Base-by-base conservation (phyloP, 2,113 vertebrate species). In the Nipponia nippon region DNA sequence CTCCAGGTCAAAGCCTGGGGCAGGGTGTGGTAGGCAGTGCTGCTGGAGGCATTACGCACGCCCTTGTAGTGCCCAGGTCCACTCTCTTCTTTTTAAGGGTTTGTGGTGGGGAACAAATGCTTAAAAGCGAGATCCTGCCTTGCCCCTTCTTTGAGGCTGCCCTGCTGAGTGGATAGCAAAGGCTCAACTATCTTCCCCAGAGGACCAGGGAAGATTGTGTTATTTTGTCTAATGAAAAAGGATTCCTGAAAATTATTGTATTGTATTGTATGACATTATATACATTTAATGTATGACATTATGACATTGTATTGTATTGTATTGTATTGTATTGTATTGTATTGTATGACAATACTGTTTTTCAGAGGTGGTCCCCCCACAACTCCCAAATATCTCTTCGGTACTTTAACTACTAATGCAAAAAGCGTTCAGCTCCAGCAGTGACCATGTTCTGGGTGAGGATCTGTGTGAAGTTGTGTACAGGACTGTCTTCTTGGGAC, bases 121-220 rank as follows among this genome's bases (percentile, higher is more conserved):
- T 34, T 13, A 10, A 29, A 66, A 38, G 14, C 0, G 7, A 36
- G 53, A 44, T 63, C 10, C 14, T 62, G 6, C 3, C 23, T 38
- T 7, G 8, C 16, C 3, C 7, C 7, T 5, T 13, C 1, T 34
- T 30, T 29, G 30, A 32, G 19, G 26, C 13, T 14, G 12, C 11
- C 11, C 16, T 3, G 1, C 10, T 12, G 27, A 44, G 53, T 1
- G 1, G 3, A 2, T 8, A 38, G 52, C 27, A 21, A 15, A 38
- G 36, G 11, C 34, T 32, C 16, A 1, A 5, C 32, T 46, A 0
- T 8, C 21, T 53, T 70, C 19, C 49, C 29, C 5, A 40, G 47
- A 58, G 15, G 11, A 13, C 9, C 15, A 4, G 17, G 46, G 20
- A 32, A 50, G 21, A 21, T 10, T 0, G 2, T 38, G 10, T 30